phyloP scores from a whole-genome alignment of 2,888 invertebrate species.

The Thumatha senex region DNA sequence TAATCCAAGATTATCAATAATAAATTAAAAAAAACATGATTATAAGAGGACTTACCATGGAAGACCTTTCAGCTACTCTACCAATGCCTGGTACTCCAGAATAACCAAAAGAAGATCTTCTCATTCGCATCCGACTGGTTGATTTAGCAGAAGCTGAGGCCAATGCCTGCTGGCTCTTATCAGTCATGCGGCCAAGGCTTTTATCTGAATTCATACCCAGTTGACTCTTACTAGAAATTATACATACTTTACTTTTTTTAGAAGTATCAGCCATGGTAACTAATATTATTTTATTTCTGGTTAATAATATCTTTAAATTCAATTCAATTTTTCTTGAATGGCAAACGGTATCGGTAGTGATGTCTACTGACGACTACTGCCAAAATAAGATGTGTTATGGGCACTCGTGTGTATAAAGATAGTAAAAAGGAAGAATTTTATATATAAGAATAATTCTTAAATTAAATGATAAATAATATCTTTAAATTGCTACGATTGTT shows the following conservation, averaged over 20 bases:
- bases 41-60: not conserved
- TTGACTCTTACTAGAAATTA: not conserved
- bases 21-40: too few species aligned
- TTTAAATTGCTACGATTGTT: too few species aligned
- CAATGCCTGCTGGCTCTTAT: not conserved
- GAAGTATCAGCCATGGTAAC: not conserved
- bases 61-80: conserved; percentile 15
- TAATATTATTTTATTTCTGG: not conserved
- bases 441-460: too few species aligned
- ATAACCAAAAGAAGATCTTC: conserved; percentile 61
- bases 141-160: not conserved
- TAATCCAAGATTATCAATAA: too few species aligned
- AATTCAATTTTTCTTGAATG: too few species aligned
- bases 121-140: conserved; percentile 56
- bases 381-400: too few species aligned
- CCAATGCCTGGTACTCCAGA: conserved; percentile 54
- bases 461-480: too few species aligned
- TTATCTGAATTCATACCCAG: not conserved
- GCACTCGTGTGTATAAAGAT: too few species aligned
- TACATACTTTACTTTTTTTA: not conserved
- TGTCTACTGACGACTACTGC: too few species aligned
- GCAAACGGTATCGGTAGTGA: too few species aligned
- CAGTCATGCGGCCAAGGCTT: not conserved
- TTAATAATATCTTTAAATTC: not conserved
- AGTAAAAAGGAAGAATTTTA: too few species aligned